Evolutionary conservation across 2,888 invertebrate genomes (phyloP).

Genomic region (Oxyteleia sp.): DNA sequence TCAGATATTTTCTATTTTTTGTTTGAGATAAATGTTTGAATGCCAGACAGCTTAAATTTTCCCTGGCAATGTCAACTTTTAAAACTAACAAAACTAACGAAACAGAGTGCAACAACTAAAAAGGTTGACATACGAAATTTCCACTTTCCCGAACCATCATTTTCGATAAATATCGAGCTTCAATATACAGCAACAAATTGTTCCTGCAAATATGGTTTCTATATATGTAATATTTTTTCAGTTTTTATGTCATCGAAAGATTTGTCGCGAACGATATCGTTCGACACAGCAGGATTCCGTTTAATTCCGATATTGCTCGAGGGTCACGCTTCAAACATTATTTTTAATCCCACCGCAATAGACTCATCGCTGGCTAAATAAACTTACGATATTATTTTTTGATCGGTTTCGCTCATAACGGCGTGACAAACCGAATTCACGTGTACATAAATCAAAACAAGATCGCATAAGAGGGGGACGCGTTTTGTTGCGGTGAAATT

Average conservation of each 20-base stretch:
- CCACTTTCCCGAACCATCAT: not conserved
- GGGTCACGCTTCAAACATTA: conserved; percentile 86
- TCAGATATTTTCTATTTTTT: no score
- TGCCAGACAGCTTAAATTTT: no score
- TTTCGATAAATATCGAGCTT: not conserved
- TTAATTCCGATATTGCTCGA: conserved; percentile 83
- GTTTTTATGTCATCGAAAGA: conserved; percentile 55
- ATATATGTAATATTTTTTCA: no score
- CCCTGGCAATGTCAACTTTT: no score
- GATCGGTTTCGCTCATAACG: conserved; percentile 80
- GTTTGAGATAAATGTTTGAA: no score
- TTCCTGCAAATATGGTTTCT: no score
- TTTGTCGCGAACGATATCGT: conserved; percentile 18
- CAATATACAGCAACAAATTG: no score
- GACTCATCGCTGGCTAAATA: conserved; percentile 82
- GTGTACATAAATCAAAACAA: conserved; percentile 69
- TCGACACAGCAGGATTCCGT: conserved; percentile 57
- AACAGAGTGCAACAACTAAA: no score
- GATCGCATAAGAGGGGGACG: conserved; percentile 52
- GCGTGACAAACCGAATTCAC: conserved; percentile 70
- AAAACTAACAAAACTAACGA: no score
- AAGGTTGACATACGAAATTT: not conserved
- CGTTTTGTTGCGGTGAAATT: conserved; percentile 83
- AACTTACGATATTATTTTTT: conserved; percentile 87
- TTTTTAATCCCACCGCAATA: conserved; percentile 85